Percentiles rank a stretch among this genome's conserved stretches.
These are phyloP conservation scores for Crossaster papposus DNA, from an alignment of 53 echinoderm and acorn worm genomes.

Conservation along the genomic window DNA sequence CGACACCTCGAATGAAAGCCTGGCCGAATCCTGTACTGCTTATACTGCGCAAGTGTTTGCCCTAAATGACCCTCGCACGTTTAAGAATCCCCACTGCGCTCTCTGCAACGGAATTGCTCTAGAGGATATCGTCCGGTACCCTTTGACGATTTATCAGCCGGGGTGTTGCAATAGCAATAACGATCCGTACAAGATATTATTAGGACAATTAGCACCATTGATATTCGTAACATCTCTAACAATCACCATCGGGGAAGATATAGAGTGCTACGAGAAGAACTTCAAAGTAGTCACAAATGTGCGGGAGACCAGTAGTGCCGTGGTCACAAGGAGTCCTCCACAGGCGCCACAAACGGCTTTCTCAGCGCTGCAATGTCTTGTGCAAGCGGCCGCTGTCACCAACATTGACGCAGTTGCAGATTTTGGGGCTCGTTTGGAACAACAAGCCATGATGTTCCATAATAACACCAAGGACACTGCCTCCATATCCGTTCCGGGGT, in stretches of 20 bases:
- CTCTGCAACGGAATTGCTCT: constrained; percentile 27
- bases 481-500: neutral
- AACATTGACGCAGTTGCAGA: neutral
- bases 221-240: neutral
- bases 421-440: neutral
- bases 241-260: constrained; percentile 6
- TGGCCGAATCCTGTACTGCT: neutral
- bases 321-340: neutral
- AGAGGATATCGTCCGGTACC: neutral
- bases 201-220: neutral
- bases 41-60: neutral
- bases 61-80: neutral
- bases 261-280: neutral
- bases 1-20: neutral
- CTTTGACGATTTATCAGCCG: too few relatives aligned
- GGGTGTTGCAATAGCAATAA: neutral
- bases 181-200: neutral
- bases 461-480: neutral
- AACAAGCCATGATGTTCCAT: neutral
- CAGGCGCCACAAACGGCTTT: neutral
- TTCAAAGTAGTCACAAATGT: neutral
- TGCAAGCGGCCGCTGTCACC: neutral
- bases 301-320: neutral
- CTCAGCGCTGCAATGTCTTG: constrained; percentile 14
- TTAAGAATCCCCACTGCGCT: constrained; percentile 36